phyloP scores from a whole-genome alignment of 2,888 invertebrate genomes.

The Biston stratarius region DNA sequence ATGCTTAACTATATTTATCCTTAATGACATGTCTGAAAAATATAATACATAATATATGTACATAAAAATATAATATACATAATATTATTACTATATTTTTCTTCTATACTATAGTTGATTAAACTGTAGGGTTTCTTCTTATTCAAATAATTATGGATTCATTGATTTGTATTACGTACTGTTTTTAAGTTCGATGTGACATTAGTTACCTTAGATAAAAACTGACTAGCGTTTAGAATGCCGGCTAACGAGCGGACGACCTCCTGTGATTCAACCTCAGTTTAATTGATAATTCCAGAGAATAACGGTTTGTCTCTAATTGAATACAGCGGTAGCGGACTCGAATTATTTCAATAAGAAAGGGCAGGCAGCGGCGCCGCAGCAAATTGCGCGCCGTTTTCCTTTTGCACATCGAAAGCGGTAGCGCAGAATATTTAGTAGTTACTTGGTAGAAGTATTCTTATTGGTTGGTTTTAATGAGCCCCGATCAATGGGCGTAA shows the following conservation, averaged over 20 bases:
- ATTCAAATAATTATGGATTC: too few species aligned
- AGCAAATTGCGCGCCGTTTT: conserved; percentile 76
- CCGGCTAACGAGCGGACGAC: conserved; percentile 53
- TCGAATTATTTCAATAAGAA: conserved; percentile 78
- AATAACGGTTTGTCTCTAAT: conserved; percentile 72
- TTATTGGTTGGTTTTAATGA: conserved; percentile 82
- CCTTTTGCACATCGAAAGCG: conserved; percentile 64
- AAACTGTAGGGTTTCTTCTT: too few species aligned
- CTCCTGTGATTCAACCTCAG: conserved; percentile 46
- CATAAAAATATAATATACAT: too few species aligned
- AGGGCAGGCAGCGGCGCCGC: conserved; percentile 74
- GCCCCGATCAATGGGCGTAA: conserved; percentile 84
- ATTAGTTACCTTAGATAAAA: conserved; percentile 21
- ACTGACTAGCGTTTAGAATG: conserved; percentile 42
- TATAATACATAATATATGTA: too few species aligned
- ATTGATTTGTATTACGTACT: too few species aligned
- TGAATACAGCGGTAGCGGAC: conserved; percentile 67
- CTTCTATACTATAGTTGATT: too few species aligned
- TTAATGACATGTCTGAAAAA: too few species aligned
- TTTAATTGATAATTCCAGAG: conserved; percentile 67
- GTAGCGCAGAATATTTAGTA: conserved; percentile 24
- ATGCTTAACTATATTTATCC: too few species aligned
- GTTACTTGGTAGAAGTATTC: conserved; percentile 53
- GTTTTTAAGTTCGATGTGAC: neutral
- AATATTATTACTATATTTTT: too few species aligned